Evolutionary conservation across 2,113 vertebrate species (phyloP).

Genomic region (Daphoenositta chrysoptera): DNA sequence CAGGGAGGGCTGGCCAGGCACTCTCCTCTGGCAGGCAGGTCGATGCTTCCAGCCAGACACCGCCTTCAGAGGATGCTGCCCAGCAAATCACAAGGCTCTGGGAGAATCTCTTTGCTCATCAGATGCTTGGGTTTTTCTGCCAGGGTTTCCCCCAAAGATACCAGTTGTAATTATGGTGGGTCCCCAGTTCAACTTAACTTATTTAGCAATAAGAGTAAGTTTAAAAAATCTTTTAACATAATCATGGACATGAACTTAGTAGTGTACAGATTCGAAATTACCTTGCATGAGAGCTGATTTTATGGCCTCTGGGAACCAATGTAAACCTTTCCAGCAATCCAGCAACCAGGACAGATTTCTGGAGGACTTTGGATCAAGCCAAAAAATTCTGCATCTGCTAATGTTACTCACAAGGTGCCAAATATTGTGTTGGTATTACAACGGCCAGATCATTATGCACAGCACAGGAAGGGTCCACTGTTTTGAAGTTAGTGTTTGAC

Average conservation of each 20-base stretch:
- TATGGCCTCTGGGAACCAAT: not conserved
- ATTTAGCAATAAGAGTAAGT: not conserved
- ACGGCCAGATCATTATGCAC: accelerated
- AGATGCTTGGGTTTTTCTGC: not conserved
- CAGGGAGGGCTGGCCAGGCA: not conserved
- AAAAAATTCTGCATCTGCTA: not conserved
- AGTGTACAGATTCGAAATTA: not conserved
- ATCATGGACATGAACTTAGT: not conserved
- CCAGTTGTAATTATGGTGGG: not conserved
- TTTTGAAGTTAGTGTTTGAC: not conserved
- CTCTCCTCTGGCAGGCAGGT: not conserved
- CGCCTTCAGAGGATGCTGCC: not conserved
- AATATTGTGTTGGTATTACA: not conserved
- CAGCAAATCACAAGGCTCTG: not conserved
- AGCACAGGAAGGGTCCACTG: not conserved
- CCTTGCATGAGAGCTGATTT: not conserved
- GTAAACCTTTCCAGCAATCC: not conserved
- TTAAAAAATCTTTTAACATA: not conserved
- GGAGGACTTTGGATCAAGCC: not conserved
- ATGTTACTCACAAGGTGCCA: not conserved
- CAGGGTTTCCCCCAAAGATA: not conserved
- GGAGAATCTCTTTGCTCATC: not conserved
- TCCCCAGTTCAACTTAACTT: not conserved
- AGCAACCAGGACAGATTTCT: not conserved
- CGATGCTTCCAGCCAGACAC: not conserved